Conservation (phyloP, 2,113 vertebrate species). For the Petaurus breviceps region DNA sequence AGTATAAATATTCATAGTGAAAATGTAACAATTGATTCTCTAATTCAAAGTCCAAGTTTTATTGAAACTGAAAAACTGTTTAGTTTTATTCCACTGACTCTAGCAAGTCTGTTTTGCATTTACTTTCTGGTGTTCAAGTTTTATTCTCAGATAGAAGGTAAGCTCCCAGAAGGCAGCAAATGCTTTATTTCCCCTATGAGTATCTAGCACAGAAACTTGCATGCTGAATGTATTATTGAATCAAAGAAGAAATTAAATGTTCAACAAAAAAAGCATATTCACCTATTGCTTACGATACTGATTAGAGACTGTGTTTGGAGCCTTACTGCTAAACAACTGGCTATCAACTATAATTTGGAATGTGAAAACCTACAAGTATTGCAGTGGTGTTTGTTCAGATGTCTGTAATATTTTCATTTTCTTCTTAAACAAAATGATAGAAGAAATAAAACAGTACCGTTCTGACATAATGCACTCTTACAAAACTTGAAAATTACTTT, state of each 20-base stretch:
- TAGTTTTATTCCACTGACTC: not conserved
- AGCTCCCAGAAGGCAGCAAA: not conserved
- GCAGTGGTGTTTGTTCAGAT: not conserved
- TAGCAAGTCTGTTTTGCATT: not conserved
- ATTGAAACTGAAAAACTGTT: not conserved
- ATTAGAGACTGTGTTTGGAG: not conserved
- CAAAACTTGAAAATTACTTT: conserved; percentile 4
- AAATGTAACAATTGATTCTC: not conserved
- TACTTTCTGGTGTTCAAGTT: not conserved
- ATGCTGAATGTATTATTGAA: not conserved
- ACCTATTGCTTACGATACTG: not conserved
- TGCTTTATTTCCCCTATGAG: not conserved
- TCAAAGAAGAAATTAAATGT: not conserved
- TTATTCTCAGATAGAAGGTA: not conserved
- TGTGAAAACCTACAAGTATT: not conserved
- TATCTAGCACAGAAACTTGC: not conserved
- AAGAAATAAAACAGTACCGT: conserved; percentile 42
- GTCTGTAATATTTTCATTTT: not conserved
- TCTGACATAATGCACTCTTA: not conserved
- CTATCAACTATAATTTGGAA: not conserved
- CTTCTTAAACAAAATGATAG: not conserved
- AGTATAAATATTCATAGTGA: not conserved
- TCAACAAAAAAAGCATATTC: not conserved
- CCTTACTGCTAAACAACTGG: not conserved
- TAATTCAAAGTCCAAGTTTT: not conserved